Base-by-base conservation (phyloP, 2,113 vertebrate genomes). In the Cryptoleucopteryx plumbea region DNA sequence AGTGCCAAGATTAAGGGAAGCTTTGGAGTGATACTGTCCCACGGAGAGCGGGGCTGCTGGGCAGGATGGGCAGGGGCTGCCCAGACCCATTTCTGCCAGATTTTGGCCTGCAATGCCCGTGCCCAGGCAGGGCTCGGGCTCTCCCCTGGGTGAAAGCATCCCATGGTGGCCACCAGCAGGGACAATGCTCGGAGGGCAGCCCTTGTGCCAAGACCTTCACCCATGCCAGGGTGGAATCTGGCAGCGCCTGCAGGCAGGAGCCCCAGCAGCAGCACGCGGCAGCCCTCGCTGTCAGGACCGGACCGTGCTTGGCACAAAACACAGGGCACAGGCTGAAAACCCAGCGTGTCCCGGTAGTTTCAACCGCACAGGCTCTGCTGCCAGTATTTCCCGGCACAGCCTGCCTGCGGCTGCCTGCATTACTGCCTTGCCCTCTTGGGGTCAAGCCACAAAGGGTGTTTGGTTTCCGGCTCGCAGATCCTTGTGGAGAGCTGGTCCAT, bases 1-100 rank as follows among this genome's bases (percentile, higher is more conserved):
- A 95, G 81, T 59, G 65, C 38, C n/a, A 70, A 89, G 88, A 92
- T 93, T 96, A 95, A 19, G 40, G 93, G 85, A 23, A 73, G 93
- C 62, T 86, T 40, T 52, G n/a, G 58, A 78, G 26, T 1, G 16
- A 88, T 67, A 80, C 56, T 4, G 2, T 45, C 43, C 79, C 21
- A 0, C 2, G 12, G 53, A 13, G 25, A 14, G n/a, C 0, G 2
- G 72, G 27, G 32, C 25, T 11, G 34, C 21, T 8, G 62, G 67
- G 45, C 58, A 38, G 45, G 45, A 21, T 2, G 17, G 68, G 38
- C 70, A 38, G 40, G 32, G 40, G 59, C 42, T 86, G 31, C 66
- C 38, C 26, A 5, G 38, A 31, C 42, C 13, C 21, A 4, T 4
- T 55, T 16, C 45, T 40, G 21, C 43, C 13, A 2, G 10, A 20